Evolutionary conservation across 2,888 invertebrate genomes (phyloP).

Genomic region (Drosophila atripex): DNA sequence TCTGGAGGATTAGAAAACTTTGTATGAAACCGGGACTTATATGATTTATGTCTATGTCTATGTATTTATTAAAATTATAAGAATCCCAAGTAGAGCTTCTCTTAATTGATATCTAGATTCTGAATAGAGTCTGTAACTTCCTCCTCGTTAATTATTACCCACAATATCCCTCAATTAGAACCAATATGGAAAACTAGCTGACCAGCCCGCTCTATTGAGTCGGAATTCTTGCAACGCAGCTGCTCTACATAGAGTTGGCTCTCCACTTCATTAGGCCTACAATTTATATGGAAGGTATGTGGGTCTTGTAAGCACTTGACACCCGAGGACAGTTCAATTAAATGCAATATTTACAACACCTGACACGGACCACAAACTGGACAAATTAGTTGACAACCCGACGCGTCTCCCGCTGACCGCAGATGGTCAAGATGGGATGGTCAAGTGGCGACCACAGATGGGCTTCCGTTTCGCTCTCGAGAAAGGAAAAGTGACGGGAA

Average conservation of each 20-base stretch:
- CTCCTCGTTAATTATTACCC: too few species aligned
- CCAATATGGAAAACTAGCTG: too few species aligned
- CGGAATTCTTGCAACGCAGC: too few species aligned
- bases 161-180: neutral
- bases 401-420: slow-evolving; percentile 39
- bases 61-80: neutral
- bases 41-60: neutral
- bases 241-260: neutral
- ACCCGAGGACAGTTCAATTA: slow-evolving; percentile 66
- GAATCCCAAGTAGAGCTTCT: too few species aligned
- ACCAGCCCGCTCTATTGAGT: too few species aligned
- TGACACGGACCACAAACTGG: slow-evolving; percentile 70
- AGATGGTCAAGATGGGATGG: slow-evolving; percentile 44
- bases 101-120: too few species aligned
- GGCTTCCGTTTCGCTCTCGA: slow-evolving; percentile 9
- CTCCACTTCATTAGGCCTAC: slow-evolving; percentile 44
- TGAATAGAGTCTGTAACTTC: too few species aligned
- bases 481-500: slow-evolving; percentile 44
- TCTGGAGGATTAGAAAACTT: neutral
- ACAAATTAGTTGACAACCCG: slow-evolving; percentile 60
- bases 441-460: slow-evolving; percentile 54
- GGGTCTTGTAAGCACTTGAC: slow-evolving; percentile 30
- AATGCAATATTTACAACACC: slow-evolving; percentile 69
- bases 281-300: slow-evolving; percentile 37
- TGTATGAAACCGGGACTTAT: neutral